These are phyloP conservation scores for Poecilus cupreus DNA, from an alignment of 2,888 invertebrate species.

Conservation along the genomic window DNA sequence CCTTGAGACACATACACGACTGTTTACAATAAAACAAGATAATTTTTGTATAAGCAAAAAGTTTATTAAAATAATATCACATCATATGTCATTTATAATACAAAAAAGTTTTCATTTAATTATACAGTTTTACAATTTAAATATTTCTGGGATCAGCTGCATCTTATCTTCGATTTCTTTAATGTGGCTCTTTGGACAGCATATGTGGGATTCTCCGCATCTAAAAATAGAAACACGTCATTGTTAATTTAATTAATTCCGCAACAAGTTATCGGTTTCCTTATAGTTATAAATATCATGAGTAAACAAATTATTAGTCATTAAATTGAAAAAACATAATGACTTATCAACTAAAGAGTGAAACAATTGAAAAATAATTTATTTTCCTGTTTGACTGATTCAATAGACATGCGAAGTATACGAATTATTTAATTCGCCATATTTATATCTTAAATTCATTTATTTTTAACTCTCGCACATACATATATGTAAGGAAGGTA, in stretches of 20 bases:
- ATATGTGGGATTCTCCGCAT: conserved; percentile 38
- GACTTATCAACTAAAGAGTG: too few relatives aligned
- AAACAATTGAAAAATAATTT: too few relatives aligned
- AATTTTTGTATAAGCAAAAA: not conserved
- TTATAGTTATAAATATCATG: not conserved
- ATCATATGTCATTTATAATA: not conserved
- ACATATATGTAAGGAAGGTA: too few relatives aligned
- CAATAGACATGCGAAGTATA: too few relatives aligned
- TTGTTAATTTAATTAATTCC: not conserved
- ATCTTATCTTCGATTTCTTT: conserved; percentile 23
- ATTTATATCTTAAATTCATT: too few relatives aligned
- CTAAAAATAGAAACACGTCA: conserved; percentile 33
- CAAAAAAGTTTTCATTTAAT: not conserved
- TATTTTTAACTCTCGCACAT: too few relatives aligned
- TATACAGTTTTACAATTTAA: conserved; percentile 15
- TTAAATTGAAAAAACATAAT: too few relatives aligned
- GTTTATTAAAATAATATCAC: conserved; percentile 37
- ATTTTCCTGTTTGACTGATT: too few relatives aligned
- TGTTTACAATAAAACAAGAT: too few relatives aligned
- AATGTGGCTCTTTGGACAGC: conserved; percentile 38
- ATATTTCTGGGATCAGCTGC: conserved; percentile 50
- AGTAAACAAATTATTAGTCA: too few relatives aligned
- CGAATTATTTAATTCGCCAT: too few relatives aligned
- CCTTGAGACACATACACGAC: too few relatives aligned
- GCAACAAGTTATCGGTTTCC: not conserved